Evolutionary conservation across 1,140 invertebrate species (phyloP).

Genomic region (Drosophila kohkoa): DNA sequence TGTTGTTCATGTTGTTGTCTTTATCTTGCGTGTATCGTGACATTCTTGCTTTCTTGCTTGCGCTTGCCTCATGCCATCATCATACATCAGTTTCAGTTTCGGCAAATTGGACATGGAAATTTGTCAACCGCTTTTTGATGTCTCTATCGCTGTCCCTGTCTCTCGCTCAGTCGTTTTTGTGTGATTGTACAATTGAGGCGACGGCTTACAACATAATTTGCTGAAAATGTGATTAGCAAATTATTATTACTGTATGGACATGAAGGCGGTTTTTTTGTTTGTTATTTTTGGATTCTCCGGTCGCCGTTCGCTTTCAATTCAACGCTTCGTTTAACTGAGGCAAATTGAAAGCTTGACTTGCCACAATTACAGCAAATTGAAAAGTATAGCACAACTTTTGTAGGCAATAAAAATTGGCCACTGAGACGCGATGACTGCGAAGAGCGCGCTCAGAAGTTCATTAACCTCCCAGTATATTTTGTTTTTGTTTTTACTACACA

Average conservation of each 20-base stretch:
- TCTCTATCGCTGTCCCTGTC: constrained; percentile 22
- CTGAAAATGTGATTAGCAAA: constrained; percentile 80
- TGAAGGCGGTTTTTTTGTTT: constrained; percentile 15
- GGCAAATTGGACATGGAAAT: constrained; percentile 63
- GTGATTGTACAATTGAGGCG: constrained; percentile 70
- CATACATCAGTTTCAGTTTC: constrained; percentile 38
- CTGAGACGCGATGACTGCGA: constrained; percentile 44
- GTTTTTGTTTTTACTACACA: constrained; percentile 46
- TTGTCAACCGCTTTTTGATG: constrained; percentile 60
- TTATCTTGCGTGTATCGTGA: constrained; percentile 37
- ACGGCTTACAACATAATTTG: constrained; percentile 79
- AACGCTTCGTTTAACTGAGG: constrained; percentile 80
- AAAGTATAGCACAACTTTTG: constrained; percentile 65
- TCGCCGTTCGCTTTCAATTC: constrained; percentile 73
- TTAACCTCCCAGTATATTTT: constrained; percentile 46
- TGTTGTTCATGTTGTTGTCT: constrained; percentile 47
- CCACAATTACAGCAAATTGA: constrained; percentile 76
- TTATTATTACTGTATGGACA: constrained; percentile 66
- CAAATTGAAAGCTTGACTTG: constrained; percentile 74
- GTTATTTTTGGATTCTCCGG: neutral
- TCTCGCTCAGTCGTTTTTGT: constrained; percentile 38
- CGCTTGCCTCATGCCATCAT: constrained; percentile 9
- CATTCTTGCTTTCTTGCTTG: constrained; percentile 61
- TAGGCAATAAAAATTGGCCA: constrained; percentile 77
- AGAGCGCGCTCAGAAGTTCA: constrained; percentile 45